phyloP scores from a whole-genome alignment of 2,113 vertebrate species.

The Myrmophylax atrothorax region DNA sequence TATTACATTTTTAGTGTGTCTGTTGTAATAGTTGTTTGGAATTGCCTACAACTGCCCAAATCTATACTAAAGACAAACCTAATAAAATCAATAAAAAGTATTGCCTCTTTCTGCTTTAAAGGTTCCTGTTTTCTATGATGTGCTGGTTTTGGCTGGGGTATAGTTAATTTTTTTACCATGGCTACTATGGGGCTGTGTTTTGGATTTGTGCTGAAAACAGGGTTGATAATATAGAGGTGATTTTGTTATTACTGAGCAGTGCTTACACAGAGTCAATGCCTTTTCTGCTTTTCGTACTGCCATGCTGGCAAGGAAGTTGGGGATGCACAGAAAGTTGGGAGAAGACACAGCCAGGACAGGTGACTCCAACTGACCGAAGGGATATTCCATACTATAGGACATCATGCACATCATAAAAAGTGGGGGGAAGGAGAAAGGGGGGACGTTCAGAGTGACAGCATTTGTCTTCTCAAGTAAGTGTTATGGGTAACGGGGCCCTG shows the following conservation, averaged over 20 bases:
- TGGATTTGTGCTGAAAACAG: not conserved
- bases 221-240: not conserved
- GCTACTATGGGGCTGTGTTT: not conserved
- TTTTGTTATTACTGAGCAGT: not conserved
- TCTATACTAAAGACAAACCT: not conserved
- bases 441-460: not conserved
- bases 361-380: not conserved
- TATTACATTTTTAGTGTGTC: not conserved
- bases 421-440: not conserved
- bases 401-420: not conserved
- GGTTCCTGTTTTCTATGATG: not conserved
- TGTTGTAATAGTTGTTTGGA: not conserved
- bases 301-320: rapidly evolving
- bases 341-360: not conserved
- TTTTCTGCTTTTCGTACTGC: not conserved
- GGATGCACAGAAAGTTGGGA: not conserved
- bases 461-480: not conserved
- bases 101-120: not conserved
- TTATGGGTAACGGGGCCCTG: not conserved
- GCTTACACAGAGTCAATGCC: not conserved
- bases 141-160: not conserved
- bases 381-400: not conserved
- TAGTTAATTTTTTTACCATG: not conserved
- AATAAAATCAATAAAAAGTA: not conserved
- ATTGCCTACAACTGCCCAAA: not conserved